Base-by-base conservation (phyloP, 1,140 invertebrate genomes). In the Theocolax elegans region DNA sequence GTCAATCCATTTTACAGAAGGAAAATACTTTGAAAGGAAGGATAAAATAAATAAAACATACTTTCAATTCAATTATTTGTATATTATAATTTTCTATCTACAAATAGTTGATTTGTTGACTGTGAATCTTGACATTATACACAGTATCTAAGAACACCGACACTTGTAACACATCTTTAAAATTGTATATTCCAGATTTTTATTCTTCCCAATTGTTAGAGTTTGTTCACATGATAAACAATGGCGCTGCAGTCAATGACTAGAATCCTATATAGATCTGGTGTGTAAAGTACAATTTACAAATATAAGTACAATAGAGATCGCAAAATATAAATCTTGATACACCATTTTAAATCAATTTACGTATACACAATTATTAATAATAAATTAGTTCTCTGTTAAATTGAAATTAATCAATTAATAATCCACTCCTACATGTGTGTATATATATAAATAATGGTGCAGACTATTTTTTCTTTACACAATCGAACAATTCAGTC, bases 1-100 rank as follows among this genome's bases (percentile, higher is more conserved):
- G 90, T 92, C 21, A 91, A 94, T 85, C 92, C 92, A 19, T 93
- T 92, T 78, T 92, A 91, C 70, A 92, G 89, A 77, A 87, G 86
- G 60, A 89, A 88, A 71, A 75, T 63, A 63, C 23, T 63, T 44
- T 63, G 63, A 69, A 46, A 3, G 19, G n/a, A 42, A 53, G 1
- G 4, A 42, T 2, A 38, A 4, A 40, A 12, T 48, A 35, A 13
- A 2, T 1, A 10, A 2, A 0, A 49, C 9, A 38, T 53, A 25
- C 25, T 51, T 53, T 35, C n/a, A n/a, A n/a, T n/a, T 60, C 19
- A 46, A 35, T 38, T 67, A 67, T 12, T 42, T 38, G n/a, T 67
- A 58, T 67, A 67, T 48, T 59, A 25, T 48, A 21, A 58, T 48
- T 66, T 38, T n/a, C 23, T 49, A 67, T 35, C 19, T 67, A 67